Conservation (phyloP, 2,797 vertebrate species). For the Vespertilio murinus region DNA sequence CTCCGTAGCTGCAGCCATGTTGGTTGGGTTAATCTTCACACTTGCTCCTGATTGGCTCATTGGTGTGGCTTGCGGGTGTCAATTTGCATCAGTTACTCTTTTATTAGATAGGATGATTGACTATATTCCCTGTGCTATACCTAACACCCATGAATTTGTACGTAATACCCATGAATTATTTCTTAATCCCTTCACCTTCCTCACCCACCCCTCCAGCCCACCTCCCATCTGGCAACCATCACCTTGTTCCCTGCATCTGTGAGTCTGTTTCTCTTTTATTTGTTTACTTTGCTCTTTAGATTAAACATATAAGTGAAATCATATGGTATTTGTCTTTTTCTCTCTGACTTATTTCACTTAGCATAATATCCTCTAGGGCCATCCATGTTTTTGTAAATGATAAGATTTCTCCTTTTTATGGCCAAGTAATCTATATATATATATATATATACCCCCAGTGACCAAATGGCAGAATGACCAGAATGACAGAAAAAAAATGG, state of each 20-base stretch:
- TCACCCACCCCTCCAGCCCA: neutral
- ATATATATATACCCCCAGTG: too few relatives aligned
- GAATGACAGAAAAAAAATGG: too few relatives aligned
- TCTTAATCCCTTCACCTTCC: neutral
- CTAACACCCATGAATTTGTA: neutral
- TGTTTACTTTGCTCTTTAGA: neutral
- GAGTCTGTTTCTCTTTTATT: neutral
- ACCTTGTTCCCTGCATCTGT: neutral
- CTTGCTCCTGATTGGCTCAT: too few relatives aligned
- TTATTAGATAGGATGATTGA: neutral
- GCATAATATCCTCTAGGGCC: neutral
- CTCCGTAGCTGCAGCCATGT: too few relatives aligned
- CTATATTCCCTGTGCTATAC: too few relatives aligned
- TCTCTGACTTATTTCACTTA: neutral
- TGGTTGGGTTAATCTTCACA: too few relatives aligned
- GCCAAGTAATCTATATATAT: neutral
- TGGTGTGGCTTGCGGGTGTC: too few relatives aligned
- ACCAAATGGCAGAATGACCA: too few relatives aligned
- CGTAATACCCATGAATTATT: neutral
- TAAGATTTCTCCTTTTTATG: neutral
- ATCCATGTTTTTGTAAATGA: neutral
- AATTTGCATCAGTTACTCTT: too few relatives aligned
- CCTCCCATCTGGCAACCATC: neutral
- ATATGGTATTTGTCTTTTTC: neutral
- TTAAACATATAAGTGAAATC: neutral